Evolutionary conservation across 2,113 vertebrate species (phyloP).

Genomic region (Cephalopholis sonnerati): DNA sequence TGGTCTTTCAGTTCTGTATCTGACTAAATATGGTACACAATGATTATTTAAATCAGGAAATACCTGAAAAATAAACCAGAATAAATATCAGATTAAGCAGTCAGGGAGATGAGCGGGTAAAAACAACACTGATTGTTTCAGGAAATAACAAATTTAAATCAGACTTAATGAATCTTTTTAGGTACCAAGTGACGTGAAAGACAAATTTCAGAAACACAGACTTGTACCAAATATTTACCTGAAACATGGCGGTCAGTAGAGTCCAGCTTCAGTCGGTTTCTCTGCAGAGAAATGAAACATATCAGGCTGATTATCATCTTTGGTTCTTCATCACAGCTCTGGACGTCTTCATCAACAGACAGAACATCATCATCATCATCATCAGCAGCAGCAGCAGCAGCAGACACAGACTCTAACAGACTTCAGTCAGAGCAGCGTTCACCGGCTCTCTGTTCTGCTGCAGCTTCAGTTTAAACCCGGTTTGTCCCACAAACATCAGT

Average conservation of each 20-base stretch:
- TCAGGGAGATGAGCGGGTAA: background rate
- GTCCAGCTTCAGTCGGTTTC: constrained; percentile 4
- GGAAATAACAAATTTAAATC: background rate
- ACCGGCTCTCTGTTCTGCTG: background rate
- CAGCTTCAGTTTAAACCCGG: background rate
- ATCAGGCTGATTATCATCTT: background rate
- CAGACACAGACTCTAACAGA: background rate
- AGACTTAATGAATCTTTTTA: too few species aligned
- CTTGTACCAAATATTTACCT: background rate
- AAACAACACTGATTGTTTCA: too few species aligned
- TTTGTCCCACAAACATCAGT: background rate
- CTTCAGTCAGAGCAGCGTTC: background rate
- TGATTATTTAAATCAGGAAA: background rate
- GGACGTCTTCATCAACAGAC: background rate
- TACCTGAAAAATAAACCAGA: background rate
- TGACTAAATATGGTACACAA: background rate
- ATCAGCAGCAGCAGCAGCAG: background rate
- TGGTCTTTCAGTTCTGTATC: too few species aligned
- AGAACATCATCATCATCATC: background rate
- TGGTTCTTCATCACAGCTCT: background rate
- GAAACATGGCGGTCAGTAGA: constrained; percentile 1
- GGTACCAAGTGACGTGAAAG: background rate
- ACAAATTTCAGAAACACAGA: background rate
- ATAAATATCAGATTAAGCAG: background rate
- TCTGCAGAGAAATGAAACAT: background rate